Percentiles rank a stretch among this genome's conserved stretches.
phyloP scores from a whole-genome alignment of 2,888 invertebrate genomes.

The Trissolcus brochymenae region DNA sequence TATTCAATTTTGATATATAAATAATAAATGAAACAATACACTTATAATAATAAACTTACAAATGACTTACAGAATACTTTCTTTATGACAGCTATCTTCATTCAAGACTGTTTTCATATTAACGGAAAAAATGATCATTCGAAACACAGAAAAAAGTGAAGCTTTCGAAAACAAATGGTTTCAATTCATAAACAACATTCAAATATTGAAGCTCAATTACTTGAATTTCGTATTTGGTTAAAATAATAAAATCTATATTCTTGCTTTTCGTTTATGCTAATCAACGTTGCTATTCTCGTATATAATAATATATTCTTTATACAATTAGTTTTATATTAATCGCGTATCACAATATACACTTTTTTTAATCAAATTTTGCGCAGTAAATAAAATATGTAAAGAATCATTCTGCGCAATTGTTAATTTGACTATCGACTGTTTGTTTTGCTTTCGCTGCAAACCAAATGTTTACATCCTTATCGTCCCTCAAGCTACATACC shows the following conservation, averaged over 20 bases:
- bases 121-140: conserved; percentile 10
- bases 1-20: conserved; percentile 5
- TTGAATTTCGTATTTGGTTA: conserved; percentile 60
- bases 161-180: conserved; percentile 54
- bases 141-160: conserved; percentile 60
- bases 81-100: too few species aligned
- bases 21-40: conserved; percentile 23
- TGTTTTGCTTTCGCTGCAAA: conserved; percentile 44
- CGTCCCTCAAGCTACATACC: conserved; percentile 18
- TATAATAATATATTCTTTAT: conserved; percentile 63
- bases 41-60: too few species aligned
- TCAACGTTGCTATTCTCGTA: conserved; percentile 48
- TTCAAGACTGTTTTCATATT: not conserved
- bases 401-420: conserved; percentile 50
- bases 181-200: conserved; percentile 62
- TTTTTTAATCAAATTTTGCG: conserved; percentile 57
- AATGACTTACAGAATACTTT: too few species aligned
- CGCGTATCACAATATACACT: conserved; percentile 70
- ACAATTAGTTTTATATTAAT: conserved; percentile 64
- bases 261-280: conserved; percentile 40
- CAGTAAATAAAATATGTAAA: conserved; percentile 60
- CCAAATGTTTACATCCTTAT: conserved; percentile 13
- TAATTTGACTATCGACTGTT: conserved; percentile 57
- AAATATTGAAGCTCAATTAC: conserved; percentile 58
- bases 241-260: conserved; percentile 59